These are phyloP conservation scores for Steatocranus sp. DNA, from an alignment of 2,797 vertebrate genomes.

Conservation along the genomic window DNA sequence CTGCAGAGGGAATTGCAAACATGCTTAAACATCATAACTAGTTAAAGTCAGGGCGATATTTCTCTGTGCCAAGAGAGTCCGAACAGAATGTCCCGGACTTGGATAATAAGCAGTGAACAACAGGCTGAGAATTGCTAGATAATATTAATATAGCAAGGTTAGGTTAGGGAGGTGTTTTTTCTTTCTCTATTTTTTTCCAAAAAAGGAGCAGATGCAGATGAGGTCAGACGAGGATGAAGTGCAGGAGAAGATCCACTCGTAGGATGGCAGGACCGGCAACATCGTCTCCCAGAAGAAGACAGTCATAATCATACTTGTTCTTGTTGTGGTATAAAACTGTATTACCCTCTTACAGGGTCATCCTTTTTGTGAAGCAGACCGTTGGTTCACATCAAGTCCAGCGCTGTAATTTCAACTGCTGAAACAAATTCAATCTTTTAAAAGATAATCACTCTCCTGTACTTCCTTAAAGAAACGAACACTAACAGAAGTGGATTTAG, in stretches of 20 bases:
- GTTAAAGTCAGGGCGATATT: background rate
- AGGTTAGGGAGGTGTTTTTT: background rate
- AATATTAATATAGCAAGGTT: background rate
- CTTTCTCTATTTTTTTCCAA: background rate
- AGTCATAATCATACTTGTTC: accelerated
- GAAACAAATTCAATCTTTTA: accelerated
- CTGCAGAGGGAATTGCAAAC: background rate
- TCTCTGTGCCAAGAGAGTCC: background rate
- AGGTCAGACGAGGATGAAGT: background rate
- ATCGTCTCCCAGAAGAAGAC: background rate
- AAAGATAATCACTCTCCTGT: background rate
- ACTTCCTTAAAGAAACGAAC: background rate
- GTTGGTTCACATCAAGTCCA: background rate
- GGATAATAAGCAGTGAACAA: background rate
- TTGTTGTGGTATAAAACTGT: background rate
- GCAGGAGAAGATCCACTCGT: accelerated
- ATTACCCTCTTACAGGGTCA: background rate
- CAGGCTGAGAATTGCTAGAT: background rate
- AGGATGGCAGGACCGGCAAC: accelerated
- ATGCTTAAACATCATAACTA: background rate
- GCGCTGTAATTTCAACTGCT: background rate
- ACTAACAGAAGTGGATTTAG: background rate
- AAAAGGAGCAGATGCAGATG: background rate
- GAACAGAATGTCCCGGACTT: background rate
- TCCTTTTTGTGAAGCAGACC: background rate